Base-by-base conservation (phyloP, 2,113 vertebrate genomes). In the Calidris pugnax region DNA sequence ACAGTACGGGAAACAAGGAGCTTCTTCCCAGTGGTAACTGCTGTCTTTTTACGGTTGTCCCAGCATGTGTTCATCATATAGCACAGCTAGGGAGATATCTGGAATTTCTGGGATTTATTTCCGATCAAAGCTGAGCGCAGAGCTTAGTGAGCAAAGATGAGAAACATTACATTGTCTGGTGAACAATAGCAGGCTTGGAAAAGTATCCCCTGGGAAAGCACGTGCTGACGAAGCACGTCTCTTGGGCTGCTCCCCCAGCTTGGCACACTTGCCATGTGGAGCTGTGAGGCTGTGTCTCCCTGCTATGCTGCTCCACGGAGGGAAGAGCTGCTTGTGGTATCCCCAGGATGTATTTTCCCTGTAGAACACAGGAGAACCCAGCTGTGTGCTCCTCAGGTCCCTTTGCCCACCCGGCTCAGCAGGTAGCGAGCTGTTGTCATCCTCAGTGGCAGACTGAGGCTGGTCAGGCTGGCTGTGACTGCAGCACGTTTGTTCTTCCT, bases 71-170 rank as follows among this genome's bases (percentile, higher is more conserved):
- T 90, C 82, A 8, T 74, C 71, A 79, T 77, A 87, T 5, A 53
- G 51, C 75, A 80, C 75, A 71, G 63, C 69, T 80, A 88, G 72
- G 55, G 66, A 93, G 41, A 30, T 94, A 94, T 71, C 71, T 85
- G 75, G 87, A 93, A 93, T 94, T 96, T 94, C 92, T 93, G 50
- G 87, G 87, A 80, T 90, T 95, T 94, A 89, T 94, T 97, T 95
- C 79, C 80, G 66, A 93, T 94, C 85, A 93, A 94, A 96, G 82
- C 75, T 71, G 15, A 55, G 47, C 2, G 2, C 51, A 82, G 72
- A 87, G 50, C 27, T 86, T 77, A 71, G 41, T 32, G 64, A 93
- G 59, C 32, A 69, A 73, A 71, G 67, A 68, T 50, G 59, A 87
- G 37, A 69, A 88, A 79, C 53, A 45, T 47, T 30, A 23, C 72